Evolutionary conservation across 2,797 vertebrate species (phyloP), one percentile per base, ranked within the genome.

Genomic region (Dendrocincla tyrannina): DNA sequence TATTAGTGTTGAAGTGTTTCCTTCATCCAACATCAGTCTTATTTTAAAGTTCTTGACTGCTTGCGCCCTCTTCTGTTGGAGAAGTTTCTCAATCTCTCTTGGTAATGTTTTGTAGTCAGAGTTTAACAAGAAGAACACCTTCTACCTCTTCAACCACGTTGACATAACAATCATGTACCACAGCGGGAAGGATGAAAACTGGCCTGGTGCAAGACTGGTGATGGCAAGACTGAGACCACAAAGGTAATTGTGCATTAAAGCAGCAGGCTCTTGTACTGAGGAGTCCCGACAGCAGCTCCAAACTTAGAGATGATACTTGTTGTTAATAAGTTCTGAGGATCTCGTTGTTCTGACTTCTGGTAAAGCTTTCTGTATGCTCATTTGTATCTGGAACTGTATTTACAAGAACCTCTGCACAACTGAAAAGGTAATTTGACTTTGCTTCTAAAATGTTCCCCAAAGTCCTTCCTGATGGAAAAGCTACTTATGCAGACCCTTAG

Each of bases 111-210:
- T 98, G 55, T 96, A 99, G 99, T 84, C 98, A 10, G 98, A 99
- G 76, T 99, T 99, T 96, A 98, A 99, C 97, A 98, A 98, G 97
- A 99, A 97, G 96, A 98, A 98, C 96, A 99, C 98, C 14, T 99
- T 98, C 97, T 99, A 99, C 85, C 94, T 99, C 84, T 99, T 99
- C 98, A 99, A 99, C 95, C 99, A 99, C 0, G 97, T 99, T 92
- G 99, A 99, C 85, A 99, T 99, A 92, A 98, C 95, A 69, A 98
- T 99, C 96, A 97, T 95, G n/a, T 99, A 98, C 97, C 99, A 99
- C 93, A 99, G 96, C 2, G 98, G 98, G 56, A 96, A 91, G 32
- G 64, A 91, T 18, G 98, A 98, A 89, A 98, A 97, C 41, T 98
- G 98, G 98, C 97, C 33, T 55, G 98, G 98, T 18, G 98, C 98